Evolutionary conservation across 1,140 invertebrate genomes (phyloP).

Genomic region (Calephelis nemesis): DNA sequence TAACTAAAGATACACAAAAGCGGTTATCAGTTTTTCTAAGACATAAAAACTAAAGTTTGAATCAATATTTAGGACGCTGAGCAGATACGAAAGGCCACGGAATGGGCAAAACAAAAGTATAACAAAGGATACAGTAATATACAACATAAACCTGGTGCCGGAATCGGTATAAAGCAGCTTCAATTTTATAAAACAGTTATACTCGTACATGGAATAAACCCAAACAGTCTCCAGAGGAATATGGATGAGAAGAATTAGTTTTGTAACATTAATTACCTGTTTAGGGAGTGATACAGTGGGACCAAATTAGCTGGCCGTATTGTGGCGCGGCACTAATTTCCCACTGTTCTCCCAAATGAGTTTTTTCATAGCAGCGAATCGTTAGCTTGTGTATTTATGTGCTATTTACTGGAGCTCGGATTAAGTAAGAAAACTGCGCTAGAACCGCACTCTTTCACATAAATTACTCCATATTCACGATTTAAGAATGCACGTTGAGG

Average conservation of each 20-base stretch:
- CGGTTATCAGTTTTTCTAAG: no score
- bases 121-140: no score
- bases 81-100: no score
- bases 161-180: no score
- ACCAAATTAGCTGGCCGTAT: conserved; percentile 36
- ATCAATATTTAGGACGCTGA: no score
- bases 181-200: no score
- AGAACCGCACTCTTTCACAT: conserved; percentile 13
- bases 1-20: no score
- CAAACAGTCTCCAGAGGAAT: conserved; percentile 27
- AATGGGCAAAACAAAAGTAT: no score
- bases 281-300: conserved; percentile 39
- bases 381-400: conserved; percentile 35
- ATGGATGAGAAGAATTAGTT: conserved; percentile 29
- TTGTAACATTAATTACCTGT: conserved; percentile 38
- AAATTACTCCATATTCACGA: conserved; percentile 16
- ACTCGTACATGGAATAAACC: no score
- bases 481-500: not conserved
- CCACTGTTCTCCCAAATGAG: conserved; percentile 28
- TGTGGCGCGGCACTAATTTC: conserved; percentile 28
- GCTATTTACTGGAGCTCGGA: conserved; percentile 36
- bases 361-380: conserved; percentile 28
- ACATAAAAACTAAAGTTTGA: no score
- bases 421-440: conserved; percentile 22
- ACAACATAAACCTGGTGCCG: no score